Conservation (phyloP, 2,113 vertebrate genomes). For the Myotis davidii region DNA sequence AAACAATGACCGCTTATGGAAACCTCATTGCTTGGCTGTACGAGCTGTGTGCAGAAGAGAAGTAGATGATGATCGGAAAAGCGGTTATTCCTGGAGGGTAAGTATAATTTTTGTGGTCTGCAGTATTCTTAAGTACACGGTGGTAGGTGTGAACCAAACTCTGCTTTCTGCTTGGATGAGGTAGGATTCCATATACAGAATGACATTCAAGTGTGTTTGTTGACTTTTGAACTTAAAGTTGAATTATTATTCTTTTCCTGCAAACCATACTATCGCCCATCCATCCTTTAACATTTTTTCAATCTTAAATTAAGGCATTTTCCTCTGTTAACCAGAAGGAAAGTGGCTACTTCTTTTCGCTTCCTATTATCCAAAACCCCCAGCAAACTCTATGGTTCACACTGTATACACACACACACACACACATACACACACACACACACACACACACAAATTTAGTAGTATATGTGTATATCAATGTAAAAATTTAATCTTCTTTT, state of each 20-base stretch:
- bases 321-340: not conserved
- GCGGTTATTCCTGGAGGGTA: slow-evolving; percentile 93
- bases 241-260: not conserved
- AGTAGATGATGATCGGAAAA: slow-evolving; percentile 86
- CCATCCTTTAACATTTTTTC: not conserved
- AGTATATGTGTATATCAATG: not conserved
- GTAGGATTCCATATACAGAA: not conserved
- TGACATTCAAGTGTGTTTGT: not conserved
- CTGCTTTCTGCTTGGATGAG: not conserved
- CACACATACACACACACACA: not conserved
- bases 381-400: not conserved
- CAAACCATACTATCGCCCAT: not conserved
- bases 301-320: not conserved
- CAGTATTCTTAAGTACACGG: not conserved
- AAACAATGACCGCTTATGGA: slow-evolving; percentile 88
- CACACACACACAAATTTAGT: not conserved
- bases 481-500: slow-evolving; percentile 8
- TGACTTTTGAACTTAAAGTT: not conserved
- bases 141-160: not conserved
- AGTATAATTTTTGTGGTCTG: not conserved
- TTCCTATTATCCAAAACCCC: not conserved
- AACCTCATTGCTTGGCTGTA: slow-evolving; percentile 86
- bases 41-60: slow-evolving; percentile 88
- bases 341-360: not conserved
- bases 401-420: not conserved